These are phyloP conservation scores for Sceloporus undulatus DNA, from an alignment of 2,113 vertebrate species.

Conservation along the genomic window DNA sequence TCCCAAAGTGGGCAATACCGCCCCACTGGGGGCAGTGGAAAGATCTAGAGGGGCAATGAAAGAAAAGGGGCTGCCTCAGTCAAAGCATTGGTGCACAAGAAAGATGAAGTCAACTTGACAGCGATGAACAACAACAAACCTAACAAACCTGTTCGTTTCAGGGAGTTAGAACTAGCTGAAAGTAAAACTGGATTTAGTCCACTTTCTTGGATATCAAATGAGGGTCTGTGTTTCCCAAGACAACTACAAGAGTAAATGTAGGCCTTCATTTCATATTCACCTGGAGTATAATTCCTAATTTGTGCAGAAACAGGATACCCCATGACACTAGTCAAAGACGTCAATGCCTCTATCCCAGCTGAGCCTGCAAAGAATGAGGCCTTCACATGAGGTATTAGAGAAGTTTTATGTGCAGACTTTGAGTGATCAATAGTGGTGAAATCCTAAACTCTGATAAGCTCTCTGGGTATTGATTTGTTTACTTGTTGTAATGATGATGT, in stretches of 20 bases:
- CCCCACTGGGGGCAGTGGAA: too few species aligned
- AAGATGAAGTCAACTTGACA: too few species aligned
- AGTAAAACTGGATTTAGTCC: too few species aligned
- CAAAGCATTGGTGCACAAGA: too few species aligned
- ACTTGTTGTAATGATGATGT: background rate
- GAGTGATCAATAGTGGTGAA: conserved; percentile 38
- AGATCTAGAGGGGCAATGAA: too few species aligned
- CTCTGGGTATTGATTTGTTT: conserved; percentile 20
- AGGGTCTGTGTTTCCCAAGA: background rate
- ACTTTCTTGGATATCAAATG: too few species aligned
- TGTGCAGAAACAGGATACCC: background rate
- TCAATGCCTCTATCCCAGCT: background rate
- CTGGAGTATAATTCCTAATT: background rate
- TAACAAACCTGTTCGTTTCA: too few species aligned
- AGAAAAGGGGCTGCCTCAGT: too few species aligned
- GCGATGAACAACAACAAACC: too few species aligned
- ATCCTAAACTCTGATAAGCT: conserved; percentile 29
- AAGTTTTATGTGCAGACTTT: background rate
- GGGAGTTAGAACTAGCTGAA: background rate
- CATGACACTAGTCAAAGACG: background rate
- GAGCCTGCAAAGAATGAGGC: background rate
- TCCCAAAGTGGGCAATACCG: too few species aligned
- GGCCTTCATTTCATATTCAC: background rate
- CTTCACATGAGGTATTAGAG: background rate
- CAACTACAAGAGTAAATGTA: background rate